Conservation (phyloP, 2,888 invertebrate genomes). For the Aricia artaxerxes region DNA sequence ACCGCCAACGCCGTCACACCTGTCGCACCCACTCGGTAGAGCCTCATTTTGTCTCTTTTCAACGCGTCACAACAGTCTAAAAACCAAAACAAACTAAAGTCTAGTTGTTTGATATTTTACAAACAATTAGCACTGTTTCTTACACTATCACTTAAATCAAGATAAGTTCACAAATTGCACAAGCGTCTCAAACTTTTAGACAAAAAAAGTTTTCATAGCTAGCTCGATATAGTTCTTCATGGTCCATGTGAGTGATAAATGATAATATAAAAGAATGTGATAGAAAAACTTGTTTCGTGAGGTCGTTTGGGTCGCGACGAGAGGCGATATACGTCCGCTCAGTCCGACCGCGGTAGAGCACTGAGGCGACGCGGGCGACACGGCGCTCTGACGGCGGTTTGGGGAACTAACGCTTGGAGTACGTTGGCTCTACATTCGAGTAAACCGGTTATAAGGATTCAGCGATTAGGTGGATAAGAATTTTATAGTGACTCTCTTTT, state of each 20-base stretch:
- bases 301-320: slow-evolving; percentile 46
- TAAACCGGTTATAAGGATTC: slow-evolving; percentile 54
- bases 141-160: slow-evolving; percentile 65
- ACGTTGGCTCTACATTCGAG: slow-evolving; percentile 38
- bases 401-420: slow-evolving; percentile 57
- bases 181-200: slow-evolving; percentile 54
- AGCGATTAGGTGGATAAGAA: slow-evolving; percentile 47
- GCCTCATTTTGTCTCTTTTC: slow-evolving; percentile 76
- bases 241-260: slow-evolving; percentile 45
- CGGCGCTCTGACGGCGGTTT: slow-evolving; percentile 50
- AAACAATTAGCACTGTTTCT: slow-evolving; percentile 70
- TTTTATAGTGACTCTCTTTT: slow-evolving; percentile 11
- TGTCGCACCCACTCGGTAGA: slow-evolving; percentile 68
- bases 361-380: slow-evolving; percentile 68
- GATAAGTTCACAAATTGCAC: slow-evolving; percentile 69
- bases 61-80: slow-evolving; percentile 61
- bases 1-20: slow-evolving; percentile 74
- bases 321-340: slow-evolving; percentile 60
- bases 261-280: slow-evolving; percentile 46
- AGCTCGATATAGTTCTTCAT: slow-evolving; percentile 61
- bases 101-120: slow-evolving; percentile 58
- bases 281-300: slow-evolving; percentile 72
- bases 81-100: slow-evolving; percentile 65
- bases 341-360: slow-evolving; percentile 57
- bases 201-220: slow-evolving; percentile 51